Evolutionary conservation across 2,113 vertebrate species (phyloP).

Genomic region (Varanus salvator): DNA sequence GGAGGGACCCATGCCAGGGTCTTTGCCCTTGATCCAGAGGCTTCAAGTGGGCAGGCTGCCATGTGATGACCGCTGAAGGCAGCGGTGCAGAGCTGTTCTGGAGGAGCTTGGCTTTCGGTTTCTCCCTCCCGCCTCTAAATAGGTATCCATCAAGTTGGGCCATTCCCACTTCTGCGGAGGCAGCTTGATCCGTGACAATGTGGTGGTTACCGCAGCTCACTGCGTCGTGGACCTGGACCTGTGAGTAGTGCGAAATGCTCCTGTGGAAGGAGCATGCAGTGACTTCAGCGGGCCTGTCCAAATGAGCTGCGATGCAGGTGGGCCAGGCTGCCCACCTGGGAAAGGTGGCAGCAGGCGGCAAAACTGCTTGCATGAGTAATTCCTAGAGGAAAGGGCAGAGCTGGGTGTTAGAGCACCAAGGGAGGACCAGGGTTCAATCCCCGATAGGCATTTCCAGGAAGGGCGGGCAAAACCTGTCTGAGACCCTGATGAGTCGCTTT

Average conservation of each 20-base stretch:
- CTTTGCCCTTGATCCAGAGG: too few relatives aligned
- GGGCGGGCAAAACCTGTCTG: too few relatives aligned
- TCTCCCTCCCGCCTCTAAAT: not conserved
- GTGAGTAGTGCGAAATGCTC: not conserved
- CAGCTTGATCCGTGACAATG: not conserved
- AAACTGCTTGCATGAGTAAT: too few relatives aligned
- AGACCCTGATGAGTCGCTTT: too few relatives aligned
- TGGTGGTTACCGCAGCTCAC: not conserved
- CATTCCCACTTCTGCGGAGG: conserved; percentile 23
- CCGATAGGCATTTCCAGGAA: too few relatives aligned
- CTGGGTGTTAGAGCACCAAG: too few relatives aligned
- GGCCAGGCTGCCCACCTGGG: not conserved
- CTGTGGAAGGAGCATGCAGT: not conserved
- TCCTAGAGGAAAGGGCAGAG: too few relatives aligned
- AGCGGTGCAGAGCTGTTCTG: not conserved
- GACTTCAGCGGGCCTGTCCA: not conserved
- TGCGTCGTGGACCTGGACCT: not conserved
- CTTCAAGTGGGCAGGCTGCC: not conserved
- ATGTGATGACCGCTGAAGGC: not conserved
- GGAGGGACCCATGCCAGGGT: not conserved
- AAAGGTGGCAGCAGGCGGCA: too few relatives aligned
- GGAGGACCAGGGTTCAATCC: too few relatives aligned
- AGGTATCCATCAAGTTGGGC: conserved; percentile 34
- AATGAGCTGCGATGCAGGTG: too few relatives aligned
- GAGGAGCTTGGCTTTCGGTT: not conserved